Conservation (phyloP, 1,140 invertebrate genomes). For the Melitaea cinxia region DNA sequence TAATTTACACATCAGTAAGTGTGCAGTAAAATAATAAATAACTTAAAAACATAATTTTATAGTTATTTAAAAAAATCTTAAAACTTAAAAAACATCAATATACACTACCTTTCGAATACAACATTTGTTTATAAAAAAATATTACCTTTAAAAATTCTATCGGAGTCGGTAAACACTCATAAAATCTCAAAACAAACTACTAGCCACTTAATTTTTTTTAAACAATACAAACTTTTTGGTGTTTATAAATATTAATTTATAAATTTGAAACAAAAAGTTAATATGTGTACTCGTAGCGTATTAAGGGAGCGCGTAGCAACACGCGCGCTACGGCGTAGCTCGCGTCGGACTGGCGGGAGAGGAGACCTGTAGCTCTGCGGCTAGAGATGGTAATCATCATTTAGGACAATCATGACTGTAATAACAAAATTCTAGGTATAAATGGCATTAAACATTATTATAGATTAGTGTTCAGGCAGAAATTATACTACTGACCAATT, state of each 20-base stretch:
- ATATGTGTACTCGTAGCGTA: conserved; percentile 17
- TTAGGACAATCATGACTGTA: background rate
- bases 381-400: conserved; percentile 9
- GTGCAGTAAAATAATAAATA: too few relatives aligned
- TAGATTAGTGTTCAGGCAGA: background rate
- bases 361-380: conserved; percentile 50
- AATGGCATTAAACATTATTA: background rate
- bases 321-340: conserved; percentile 59
- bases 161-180: background rate
- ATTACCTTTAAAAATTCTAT: too few relatives aligned
- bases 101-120: too few relatives aligned
- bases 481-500: too few relatives aligned
- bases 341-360: conserved; percentile 45
- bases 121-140: too few relatives aligned
- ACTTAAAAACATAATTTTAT: too few relatives aligned
- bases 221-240: background rate
- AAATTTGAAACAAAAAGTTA: conserved; percentile 9
- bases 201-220: background rate
- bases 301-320: conserved; percentile 21
- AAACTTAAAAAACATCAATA: too few relatives aligned
- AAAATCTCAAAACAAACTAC: background rate
- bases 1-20: too few relatives aligned
- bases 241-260: background rate
- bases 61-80: too few relatives aligned
- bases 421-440: background rate